Percentiles rank a stretch among this genome's conserved stretches.
These are phyloP conservation scores for Cephus runcator DNA, from an alignment of 2,888 invertebrate genomes.

Conservation along the genomic window DNA sequence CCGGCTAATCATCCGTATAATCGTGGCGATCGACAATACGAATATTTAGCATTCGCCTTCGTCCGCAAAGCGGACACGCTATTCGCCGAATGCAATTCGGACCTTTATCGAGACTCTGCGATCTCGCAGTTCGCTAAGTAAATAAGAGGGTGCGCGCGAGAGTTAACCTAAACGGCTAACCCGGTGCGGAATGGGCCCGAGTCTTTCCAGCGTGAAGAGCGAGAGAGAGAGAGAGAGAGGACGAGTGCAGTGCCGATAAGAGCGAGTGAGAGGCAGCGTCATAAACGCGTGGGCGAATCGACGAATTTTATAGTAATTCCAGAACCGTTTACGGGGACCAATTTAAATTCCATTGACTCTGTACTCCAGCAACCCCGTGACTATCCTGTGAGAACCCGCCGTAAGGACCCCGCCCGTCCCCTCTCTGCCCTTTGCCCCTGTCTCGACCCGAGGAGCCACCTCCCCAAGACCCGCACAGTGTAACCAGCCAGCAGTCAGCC, in stretches of 20 bases:
- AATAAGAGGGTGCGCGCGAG: slow-evolving; percentile 51
- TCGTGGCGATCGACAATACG: slow-evolving; percentile 14
- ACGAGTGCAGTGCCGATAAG: slow-evolving; percentile 11
- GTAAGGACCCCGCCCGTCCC: no score
- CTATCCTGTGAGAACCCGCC: no score
- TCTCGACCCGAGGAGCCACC: no score
- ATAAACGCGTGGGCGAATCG: slow-evolving; percentile 54
- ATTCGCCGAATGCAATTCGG: background rate
- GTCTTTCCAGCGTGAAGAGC: background rate
- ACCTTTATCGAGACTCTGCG: slow-evolving; percentile 46
- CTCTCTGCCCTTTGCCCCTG: no score
- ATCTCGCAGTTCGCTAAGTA: slow-evolving; percentile 51
- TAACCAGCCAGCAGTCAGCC: no score
- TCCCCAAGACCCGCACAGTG: no score
- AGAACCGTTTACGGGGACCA: slow-evolving; percentile 41
- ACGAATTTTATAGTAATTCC: slow-evolving; percentile 54
- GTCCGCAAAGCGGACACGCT: slow-evolving; percentile 36
- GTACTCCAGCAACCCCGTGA: no score
- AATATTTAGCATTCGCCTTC: slow-evolving; percentile 38
- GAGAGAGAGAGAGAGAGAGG: background rate
- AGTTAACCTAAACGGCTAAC: slow-evolving; percentile 53
- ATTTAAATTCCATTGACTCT: slow-evolving; percentile 53
- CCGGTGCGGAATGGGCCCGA: slow-evolving; percentile 7
- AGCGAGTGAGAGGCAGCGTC: slow-evolving; percentile 32
- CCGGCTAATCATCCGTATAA: slow-evolving; percentile 18